Base-by-base conservation (phyloP, 2,888 invertebrate species). In the Dryobota labecula region DNA sequence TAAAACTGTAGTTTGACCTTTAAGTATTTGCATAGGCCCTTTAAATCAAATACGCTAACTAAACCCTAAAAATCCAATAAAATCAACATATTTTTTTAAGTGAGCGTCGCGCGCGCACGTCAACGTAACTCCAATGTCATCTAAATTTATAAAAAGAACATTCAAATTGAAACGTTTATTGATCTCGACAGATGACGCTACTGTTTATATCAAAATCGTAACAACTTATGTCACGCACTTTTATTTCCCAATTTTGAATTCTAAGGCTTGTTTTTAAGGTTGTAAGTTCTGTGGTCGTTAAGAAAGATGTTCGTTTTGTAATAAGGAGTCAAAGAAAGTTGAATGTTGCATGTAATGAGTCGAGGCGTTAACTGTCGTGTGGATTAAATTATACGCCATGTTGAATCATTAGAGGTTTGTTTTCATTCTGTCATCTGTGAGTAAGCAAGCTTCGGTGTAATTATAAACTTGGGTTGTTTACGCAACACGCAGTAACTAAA, bases 181-280 rank as follows among this genome's bases (percentile, higher is more conserved):
- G 88, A 90, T 89, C 86, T 83, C 88, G 89, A 90, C 90, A 90
- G 88, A 88, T 89, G 92, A 90, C 87, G 89, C 89, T 90, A 88
- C 89, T 84, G 83, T 63, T 64, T 53, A 54, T 20, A 11, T 47
- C 30, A 24, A n/a, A 51, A 65, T 8, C 27, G 36, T 65, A 83
- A 72, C 33, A 18, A 18, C 20, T 2, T 67, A 82, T 53, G n/a
- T 62, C 8, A 41, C n/a, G 13, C 27, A 5, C 41, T 60, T 41
- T 33, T 13, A 1, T 6, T 0, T 5, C 15, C 2, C 15, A 13
- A 76, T 51, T 75, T 75, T 47, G 33, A 65, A 27, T n/a, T 58
- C 18, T 70, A 57, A 27, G 0, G 0, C 0, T 2, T 36, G 0
- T 0, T 0, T 4, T 18, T 71, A 78, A 72, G 36, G 49, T 62